Evolutionary conservation across 2,113 vertebrate species (phyloP), one percentile per base, ranked within the genome.

Genomic region (Motacilla alba): DNA sequence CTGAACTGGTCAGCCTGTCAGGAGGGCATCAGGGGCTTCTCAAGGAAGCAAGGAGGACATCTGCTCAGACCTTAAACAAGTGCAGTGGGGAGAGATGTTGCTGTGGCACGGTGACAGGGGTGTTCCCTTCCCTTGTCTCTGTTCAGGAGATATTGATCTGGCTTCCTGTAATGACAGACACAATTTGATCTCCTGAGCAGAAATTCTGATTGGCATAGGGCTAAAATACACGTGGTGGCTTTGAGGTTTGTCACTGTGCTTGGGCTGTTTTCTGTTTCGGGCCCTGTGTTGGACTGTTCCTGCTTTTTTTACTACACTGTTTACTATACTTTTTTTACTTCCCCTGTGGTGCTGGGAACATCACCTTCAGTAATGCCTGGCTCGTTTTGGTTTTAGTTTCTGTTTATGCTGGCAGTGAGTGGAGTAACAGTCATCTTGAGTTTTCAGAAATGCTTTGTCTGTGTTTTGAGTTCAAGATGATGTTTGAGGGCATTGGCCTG

Each of bases 401-500:
- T 89, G 28, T 79, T 92, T 73, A 11, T 76, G 19, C n/a, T 74
- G 62, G 24, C 49, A 53, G 28, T 26, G 35, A 49, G 16, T 44
- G 43, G 44, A 70, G 37, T 47, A 64, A 41, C 3, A 30, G 49
- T 81, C 18, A 16, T 52, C 26, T 19, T 37, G 52, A 24, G 18
- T 24, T 75, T 64, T 74, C 52, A 69, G 70, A 74, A 82, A 10
- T 35, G 46, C 27, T 75, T 75, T 20, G 6, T 55, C 49, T 52
- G 21, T 60, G 10, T 46, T 47, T 47, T 33, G 67, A 74, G 53
- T 49, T 52, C 0, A 5, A 55, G 63, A 49, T 35, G 39, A 14
- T 2, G 3, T 49, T 79, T 87, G 37, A 79, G 74, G 30, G 13
- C 31, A 3, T 21, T 1, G 4, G 30, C 49, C 33, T 2, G 0